Percentiles rank a stretch among this genome's conserved stretches.
These are phyloP conservation scores for Tyria jacobaeae DNA, from an alignment of 2,888 invertebrate species.

Conservation along the genomic window DNA sequence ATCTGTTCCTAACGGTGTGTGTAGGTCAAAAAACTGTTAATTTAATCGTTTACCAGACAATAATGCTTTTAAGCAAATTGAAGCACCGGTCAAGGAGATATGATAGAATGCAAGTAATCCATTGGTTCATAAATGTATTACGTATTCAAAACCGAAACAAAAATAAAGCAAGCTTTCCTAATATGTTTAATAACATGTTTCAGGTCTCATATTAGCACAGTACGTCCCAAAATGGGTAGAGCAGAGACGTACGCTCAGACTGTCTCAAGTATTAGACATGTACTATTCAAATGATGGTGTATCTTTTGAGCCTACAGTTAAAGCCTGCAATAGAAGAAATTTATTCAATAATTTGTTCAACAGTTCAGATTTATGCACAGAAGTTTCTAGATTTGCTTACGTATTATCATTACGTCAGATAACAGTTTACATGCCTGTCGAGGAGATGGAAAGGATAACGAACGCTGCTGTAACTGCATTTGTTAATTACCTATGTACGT, in stretches of 20 bases:
- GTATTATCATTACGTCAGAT: conserved; percentile 76
- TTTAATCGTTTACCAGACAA: background rate
- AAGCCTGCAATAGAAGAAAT: conserved; percentile 85
- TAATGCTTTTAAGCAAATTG: too few relatives aligned
- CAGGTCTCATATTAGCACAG: conserved; percentile 86
- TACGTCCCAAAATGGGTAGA: conserved; percentile 83
- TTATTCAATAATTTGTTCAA: conserved; percentile 77
- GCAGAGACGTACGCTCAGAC: conserved; percentile 79
- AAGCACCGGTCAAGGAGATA: too few relatives aligned
- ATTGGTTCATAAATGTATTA: too few relatives aligned
- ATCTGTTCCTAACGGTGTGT: background rate
- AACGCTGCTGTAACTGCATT: conserved; percentile 81
- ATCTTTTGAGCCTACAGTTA: conserved; percentile 84
- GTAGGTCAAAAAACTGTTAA: background rate
- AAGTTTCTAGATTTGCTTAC: conserved; percentile 77
- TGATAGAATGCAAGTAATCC: too few relatives aligned
- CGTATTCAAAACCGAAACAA: too few relatives aligned
- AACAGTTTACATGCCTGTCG: conserved; percentile 73
- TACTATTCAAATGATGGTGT: conserved; percentile 89
- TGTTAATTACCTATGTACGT: conserved; percentile 84
- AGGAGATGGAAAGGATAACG: conserved; percentile 80
- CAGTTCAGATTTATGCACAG: conserved; percentile 68
- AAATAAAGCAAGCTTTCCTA: too few relatives aligned
- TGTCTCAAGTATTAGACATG: conserved; percentile 89
- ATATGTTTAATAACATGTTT: background rate